Percentiles rank a stretch among this genome's conserved stretches.
phyloP scores from a whole-genome alignment of 2,797 vertebrate genomes.

The Sebastes cheni region DNA sequence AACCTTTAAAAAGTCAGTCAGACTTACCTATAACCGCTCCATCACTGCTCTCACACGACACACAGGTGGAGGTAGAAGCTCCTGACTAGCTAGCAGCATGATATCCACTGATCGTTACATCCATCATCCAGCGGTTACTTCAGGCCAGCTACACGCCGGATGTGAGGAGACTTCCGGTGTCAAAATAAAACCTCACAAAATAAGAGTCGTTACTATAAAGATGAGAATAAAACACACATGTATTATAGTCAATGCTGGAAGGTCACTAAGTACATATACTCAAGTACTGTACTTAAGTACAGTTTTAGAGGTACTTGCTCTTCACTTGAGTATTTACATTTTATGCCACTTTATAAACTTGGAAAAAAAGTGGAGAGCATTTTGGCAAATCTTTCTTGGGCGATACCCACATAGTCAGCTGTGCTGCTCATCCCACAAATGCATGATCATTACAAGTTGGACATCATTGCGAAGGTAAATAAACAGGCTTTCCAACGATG shows the following conservation, averaged over 20 bases:
- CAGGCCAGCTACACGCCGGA: background rate
- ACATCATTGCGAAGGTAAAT: no score
- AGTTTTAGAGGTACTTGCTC: no score
- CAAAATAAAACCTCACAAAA: slow-evolving; percentile 32
- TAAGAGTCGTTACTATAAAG: background rate
- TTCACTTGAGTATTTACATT: no score
- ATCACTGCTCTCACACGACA: background rate
- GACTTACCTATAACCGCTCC: slow-evolving; percentile 10
- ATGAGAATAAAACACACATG: background rate
- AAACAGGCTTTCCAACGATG: no score
- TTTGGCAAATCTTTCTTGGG: no score
- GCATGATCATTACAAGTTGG: no score
- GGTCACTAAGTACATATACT: background rate
- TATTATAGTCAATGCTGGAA: background rate
- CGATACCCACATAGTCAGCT: accelerated
- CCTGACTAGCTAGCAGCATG: background rate
- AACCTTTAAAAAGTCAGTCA: accelerated
- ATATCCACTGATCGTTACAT: background rate
- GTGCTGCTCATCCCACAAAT: no score
- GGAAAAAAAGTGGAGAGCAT: no score
- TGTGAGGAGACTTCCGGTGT: slow-evolving; percentile 1
- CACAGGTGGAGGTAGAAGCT: background rate
- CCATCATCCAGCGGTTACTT: background rate
- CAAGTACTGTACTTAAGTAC: background rate
- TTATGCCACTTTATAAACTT: no score